Conservation (phyloP, 1,140 invertebrate species). For the Sarcophaga peregrina region DNA sequence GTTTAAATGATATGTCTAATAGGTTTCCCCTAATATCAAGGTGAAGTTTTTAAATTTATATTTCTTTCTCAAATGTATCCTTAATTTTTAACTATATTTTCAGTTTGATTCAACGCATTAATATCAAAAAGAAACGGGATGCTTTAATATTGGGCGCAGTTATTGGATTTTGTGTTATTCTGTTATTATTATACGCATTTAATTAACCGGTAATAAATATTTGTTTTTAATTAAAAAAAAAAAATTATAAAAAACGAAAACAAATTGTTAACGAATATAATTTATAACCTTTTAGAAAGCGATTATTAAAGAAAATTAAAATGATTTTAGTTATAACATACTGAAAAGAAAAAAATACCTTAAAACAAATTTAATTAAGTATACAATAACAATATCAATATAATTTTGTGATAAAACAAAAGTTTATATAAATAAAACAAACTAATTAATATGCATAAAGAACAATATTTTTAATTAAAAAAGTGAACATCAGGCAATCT, state of each 20-base stretch:
- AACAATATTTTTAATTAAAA: too few relatives aligned
- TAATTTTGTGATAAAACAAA: constrained; percentile 40
- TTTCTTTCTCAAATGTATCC: neutral
- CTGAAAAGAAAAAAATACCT: neutral
- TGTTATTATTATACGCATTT: constrained; percentile 87
- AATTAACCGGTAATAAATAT: constrained; percentile 48
- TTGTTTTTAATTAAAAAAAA: constrained; percentile 10
- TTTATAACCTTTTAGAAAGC: neutral
- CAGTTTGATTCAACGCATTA: constrained; percentile 92
- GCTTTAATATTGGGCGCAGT: constrained; percentile 88
- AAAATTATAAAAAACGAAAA: neutral
- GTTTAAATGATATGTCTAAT: constrained; percentile 92
- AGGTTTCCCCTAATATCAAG: constrained; percentile 69
- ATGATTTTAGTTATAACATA: too few relatives aligned
- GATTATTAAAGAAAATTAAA: too few relatives aligned
- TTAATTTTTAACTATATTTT: constrained; percentile 71
- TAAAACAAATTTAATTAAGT: constrained; percentile 11
- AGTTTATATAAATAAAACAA: neutral
- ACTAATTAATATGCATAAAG: neutral
- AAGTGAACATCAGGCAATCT: too few relatives aligned
- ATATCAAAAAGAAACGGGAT: constrained; percentile 90
- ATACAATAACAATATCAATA: constrained; percentile 26
- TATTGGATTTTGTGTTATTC: constrained; percentile 87
- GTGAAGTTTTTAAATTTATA: constrained; percentile 46
- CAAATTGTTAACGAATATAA: neutral